Conservation (phyloP, 2,888 invertebrate genomes). For the Epinotia bilunana region DNA sequence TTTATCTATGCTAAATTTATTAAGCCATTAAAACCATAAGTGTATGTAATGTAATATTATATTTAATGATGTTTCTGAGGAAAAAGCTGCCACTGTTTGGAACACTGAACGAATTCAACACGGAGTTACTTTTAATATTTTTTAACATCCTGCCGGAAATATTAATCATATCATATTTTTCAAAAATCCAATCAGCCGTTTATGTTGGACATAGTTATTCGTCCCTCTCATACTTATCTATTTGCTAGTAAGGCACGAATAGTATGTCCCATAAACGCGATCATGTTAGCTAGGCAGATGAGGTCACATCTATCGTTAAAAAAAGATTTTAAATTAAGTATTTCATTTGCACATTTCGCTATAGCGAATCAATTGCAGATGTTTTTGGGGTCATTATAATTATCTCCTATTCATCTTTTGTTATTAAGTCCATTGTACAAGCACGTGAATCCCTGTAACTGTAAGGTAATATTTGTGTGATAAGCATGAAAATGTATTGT, state of each 20-base stretch:
- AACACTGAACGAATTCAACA: background rate
- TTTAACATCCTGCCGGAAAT: no score
- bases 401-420: conserved; percentile 8
- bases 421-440: conserved; percentile 19
- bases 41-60: background rate
- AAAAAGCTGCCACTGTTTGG: background rate
- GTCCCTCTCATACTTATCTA: no score
- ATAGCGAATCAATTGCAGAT: conserved; percentile 15
- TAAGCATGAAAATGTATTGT: no score
- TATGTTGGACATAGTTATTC: no score
- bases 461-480: no score
- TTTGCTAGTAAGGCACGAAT: no score
- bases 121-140: no score
- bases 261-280: no score
- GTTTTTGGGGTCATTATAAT: conserved; percentile 6
- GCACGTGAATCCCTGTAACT: no score
- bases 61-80: background rate
- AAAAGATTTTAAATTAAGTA: background rate
- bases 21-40: background rate
- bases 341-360: background rate
- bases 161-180: no score
- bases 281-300: no score
- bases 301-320: background rate
- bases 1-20: conserved; percentile 2
- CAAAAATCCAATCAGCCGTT: no score